Percentiles rank a stretch among this genome's conserved stretches.
These are phyloP conservation scores for Mnemiopsis leidyi DNA, from an alignment of 37 sponge, comb jelly and placozoan species.

Conservation along the genomic window DNA sequence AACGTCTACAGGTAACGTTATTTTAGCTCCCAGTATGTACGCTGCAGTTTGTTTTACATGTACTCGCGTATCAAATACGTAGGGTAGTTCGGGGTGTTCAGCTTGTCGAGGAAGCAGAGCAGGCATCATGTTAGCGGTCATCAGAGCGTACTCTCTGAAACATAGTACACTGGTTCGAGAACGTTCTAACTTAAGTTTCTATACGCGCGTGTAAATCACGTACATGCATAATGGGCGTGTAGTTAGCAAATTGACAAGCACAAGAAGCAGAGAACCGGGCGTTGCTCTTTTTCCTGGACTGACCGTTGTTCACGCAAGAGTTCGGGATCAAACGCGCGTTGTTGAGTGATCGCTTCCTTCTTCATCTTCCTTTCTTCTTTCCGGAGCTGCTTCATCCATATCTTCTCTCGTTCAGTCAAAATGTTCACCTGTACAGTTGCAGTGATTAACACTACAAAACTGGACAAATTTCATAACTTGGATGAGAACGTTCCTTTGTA, in stretches of 20 bases:
- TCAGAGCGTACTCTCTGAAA: slow-evolving; percentile 61
- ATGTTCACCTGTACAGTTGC: slow-evolving; percentile 63
- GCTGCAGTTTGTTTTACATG: slow-evolving; percentile 44
- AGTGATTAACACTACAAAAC: no score
- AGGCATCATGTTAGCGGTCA: slow-evolving; percentile 62
- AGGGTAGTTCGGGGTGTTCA: slow-evolving; percentile 23
- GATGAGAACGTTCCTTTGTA: no score
- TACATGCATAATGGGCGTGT: no score
- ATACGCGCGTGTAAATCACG: no score
- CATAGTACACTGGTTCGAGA: neutral
- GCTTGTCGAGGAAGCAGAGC: neutral
- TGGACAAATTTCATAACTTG: no score
- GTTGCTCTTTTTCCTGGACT: neutral
- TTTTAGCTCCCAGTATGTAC: slow-evolving; percentile 41
- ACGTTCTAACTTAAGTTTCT: neutral
- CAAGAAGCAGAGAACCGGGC: no score
- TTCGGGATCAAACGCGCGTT: slow-evolving; percentile 73
- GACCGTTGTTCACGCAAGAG: slow-evolving; percentile 72
- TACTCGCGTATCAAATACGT: slow-evolving; percentile 11
- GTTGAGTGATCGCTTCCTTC: slow-evolving; percentile 65
- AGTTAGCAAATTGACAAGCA: no score
- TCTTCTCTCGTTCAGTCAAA: slow-evolving; percentile 81
- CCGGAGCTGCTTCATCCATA: slow-evolving; percentile 72
- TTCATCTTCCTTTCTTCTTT: slow-evolving; percentile 76
- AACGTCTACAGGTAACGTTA: slow-evolving; percentile 26